These are phyloP conservation scores for Dermochelys coriacea DNA, from an alignment of 2,797 vertebrate species.

Conservation along the genomic window DNA sequence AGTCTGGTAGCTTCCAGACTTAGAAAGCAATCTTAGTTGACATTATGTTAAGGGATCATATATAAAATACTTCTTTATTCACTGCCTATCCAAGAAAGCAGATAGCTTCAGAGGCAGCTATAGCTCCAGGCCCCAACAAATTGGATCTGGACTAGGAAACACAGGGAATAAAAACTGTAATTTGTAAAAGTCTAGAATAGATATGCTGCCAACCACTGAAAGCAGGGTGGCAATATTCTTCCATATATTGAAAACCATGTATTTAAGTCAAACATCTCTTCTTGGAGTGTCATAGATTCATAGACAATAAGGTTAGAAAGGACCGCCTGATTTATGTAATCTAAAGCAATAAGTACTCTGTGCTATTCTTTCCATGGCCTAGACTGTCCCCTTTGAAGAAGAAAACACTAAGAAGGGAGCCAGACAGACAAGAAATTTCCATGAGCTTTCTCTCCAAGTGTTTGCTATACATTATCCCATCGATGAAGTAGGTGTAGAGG, in stretches of 20 bases:
- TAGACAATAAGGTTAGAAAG: background rate
- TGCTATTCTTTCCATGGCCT: background rate
- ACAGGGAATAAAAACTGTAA: slow-evolving; percentile 37
- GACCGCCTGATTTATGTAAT: background rate
- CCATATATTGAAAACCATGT: background rate
- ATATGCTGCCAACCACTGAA: background rate
- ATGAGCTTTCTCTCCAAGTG: background rate
- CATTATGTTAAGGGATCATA: slow-evolving; percentile 33
- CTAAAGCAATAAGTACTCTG: background rate
- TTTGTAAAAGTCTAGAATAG: background rate
- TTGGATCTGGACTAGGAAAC: slow-evolving; percentile 57
- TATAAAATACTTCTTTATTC: slow-evolving; percentile 59
- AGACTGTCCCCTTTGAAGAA: background rate
- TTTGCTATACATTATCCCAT: background rate
- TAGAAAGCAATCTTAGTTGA: slow-evolving; percentile 57
- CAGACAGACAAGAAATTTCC: background rate
- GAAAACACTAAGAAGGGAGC: background rate
- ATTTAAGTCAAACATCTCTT: slow-evolving; percentile 2
- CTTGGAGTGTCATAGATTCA: background rate
- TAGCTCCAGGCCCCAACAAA: slow-evolving; percentile 56
- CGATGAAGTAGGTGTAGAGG: background rate
- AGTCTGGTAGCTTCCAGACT: slow-evolving; percentile 24
- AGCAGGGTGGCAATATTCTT: background rate
- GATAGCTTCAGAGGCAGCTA: slow-evolving; percentile 31
- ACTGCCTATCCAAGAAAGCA: slow-evolving; percentile 25